These are phyloP conservation scores for Athalia circularis DNA, from an alignment of 2,888 invertebrate species.

Conservation along the genomic window DNA sequence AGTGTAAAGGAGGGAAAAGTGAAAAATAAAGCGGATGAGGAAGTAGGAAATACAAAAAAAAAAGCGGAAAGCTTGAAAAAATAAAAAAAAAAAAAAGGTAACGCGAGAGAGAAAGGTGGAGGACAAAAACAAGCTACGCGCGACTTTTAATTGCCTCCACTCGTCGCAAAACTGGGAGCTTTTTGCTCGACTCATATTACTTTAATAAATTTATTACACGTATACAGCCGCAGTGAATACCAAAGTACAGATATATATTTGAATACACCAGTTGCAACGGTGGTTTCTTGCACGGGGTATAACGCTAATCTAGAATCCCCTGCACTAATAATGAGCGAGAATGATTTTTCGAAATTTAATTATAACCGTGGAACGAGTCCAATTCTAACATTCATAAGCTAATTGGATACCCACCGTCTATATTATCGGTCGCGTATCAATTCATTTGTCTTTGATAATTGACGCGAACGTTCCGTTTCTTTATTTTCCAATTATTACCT, in stretches of 20 bases:
- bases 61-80: neutral
- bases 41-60: neutral
- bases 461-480: no score
- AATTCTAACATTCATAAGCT: neutral
- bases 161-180: slow-evolving; percentile 4
- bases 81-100: neutral
- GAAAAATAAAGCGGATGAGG: neutral
- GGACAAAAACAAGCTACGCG: neutral
- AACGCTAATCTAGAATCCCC: no score
- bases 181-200: slow-evolving; percentile 18
- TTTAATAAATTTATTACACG: slow-evolving; percentile 33
- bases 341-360: neutral
- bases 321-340: neutral
- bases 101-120: neutral
- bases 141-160: slow-evolving; percentile 32
- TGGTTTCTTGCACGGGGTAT: neutral
- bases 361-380: neutral
- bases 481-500: no score
- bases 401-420: neutral
- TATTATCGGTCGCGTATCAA: neutral
- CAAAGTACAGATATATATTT: neutral
- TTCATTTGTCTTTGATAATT: neutral
- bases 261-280: slow-evolving; percentile 13
- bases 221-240: neutral
- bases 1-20: neutral